Evolutionary conservation across 2,888 invertebrate species (phyloP).

Genomic region (Uloborus plumipes): DNA sequence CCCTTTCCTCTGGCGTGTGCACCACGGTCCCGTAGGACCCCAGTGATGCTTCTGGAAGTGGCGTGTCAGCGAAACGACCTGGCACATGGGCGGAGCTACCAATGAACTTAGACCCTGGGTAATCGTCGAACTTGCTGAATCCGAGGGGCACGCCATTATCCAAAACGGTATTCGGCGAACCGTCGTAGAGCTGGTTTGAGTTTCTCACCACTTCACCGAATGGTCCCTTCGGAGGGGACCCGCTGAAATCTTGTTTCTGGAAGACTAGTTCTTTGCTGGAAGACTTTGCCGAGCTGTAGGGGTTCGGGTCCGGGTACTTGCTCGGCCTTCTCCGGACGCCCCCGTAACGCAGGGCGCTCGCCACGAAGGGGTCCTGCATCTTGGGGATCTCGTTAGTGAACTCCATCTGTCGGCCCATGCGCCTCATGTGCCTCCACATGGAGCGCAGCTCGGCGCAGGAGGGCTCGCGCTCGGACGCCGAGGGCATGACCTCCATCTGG

Average conservation of each 20-base stretch:
- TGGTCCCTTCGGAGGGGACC: slow-evolving; percentile 17
- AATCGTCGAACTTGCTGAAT: slow-evolving; percentile 54
- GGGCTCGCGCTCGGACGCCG: slow-evolving; percentile 76
- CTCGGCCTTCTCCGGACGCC: slow-evolving; percentile 43
- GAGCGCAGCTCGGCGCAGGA: slow-evolving; percentile 88
- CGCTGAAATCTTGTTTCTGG: slow-evolving; percentile 23
- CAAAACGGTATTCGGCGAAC: slow-evolving; percentile 27
- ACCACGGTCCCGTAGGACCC: slow-evolving; percentile 63
- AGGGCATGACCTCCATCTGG: slow-evolving; percentile 49
- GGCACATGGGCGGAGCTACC: slow-evolving; percentile 13
- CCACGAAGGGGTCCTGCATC: slow-evolving; percentile 77
- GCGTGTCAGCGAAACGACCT: slow-evolving; percentile 45
- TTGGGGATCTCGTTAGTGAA: slow-evolving; percentile 86
- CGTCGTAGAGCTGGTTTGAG: slow-evolving; percentile 16
- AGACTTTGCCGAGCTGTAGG: slow-evolving; percentile 41
- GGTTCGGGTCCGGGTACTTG: slow-evolving; percentile 56
- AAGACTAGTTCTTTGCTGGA: slow-evolving; percentile 35
- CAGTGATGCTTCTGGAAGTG: slow-evolving; percentile 52
- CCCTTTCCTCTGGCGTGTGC: slow-evolving; percentile 61
- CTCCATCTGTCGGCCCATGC: slow-evolving; percentile 88
- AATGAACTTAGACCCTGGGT: slow-evolving; percentile 6
- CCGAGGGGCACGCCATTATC: slow-evolving; percentile 34
- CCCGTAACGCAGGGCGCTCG: slow-evolving; percentile 48
- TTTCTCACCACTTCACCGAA: slow-evolving; percentile 34
- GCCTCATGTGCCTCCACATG: slow-evolving; percentile 92